phyloP scores from a whole-genome alignment of 2,113 vertebrate species.

The Nibea coibor region DNA sequence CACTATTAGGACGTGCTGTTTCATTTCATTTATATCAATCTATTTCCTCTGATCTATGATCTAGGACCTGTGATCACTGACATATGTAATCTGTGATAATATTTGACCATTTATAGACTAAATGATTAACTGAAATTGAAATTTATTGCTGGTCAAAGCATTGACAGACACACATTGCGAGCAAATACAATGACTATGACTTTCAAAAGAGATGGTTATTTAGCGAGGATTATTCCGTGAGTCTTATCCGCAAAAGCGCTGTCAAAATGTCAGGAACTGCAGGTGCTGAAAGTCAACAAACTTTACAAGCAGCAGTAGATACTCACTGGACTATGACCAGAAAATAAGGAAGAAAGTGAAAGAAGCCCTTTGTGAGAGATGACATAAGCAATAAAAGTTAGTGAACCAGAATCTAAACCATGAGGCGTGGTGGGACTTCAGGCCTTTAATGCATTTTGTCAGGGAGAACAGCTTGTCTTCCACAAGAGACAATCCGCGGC shows the following conservation, averaged over 20 bases:
- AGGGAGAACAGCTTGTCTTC: background rate
- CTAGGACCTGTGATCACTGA: background rate
- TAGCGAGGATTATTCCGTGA: background rate
- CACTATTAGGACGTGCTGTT: background rate
- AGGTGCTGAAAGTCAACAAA: background rate
- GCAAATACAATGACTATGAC: background rate
- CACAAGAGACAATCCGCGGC: background rate
- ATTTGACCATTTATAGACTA: background rate
- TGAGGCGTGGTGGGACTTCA: background rate
- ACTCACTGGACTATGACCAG: background rate
- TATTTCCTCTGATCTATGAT: background rate
- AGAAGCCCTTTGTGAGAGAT: background rate
- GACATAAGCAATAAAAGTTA: background rate
- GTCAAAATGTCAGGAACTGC: background rate
- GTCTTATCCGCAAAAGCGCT: background rate
- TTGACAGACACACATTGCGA: background rate
- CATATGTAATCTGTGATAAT: background rate
- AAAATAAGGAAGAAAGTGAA: background rate
- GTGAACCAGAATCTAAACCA: background rate
- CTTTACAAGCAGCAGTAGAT: background rate
- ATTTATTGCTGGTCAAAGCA: background rate
- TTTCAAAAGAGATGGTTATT: background rate
- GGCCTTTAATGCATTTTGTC: background rate
- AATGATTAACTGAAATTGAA: background rate
- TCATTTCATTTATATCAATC: background rate